These are phyloP conservation scores for Herpailurus yagouaroundi DNA, from an alignment of 2,113 vertebrate species.

Conservation along the genomic window DNA sequence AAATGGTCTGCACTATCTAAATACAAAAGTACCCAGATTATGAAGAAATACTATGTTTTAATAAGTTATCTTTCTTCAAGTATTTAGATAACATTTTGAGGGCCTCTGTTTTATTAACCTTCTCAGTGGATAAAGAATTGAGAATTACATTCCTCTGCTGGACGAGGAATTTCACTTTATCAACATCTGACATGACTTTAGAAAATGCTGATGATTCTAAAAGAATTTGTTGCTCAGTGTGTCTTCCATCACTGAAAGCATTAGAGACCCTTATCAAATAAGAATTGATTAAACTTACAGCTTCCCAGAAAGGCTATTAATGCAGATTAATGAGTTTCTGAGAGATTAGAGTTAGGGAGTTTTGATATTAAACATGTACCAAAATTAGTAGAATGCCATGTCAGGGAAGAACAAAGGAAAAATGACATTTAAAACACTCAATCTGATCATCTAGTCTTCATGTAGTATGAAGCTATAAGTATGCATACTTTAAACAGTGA, in stretches of 20 bases:
- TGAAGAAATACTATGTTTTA: conserved; percentile 53
- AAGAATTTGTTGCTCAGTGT: conserved; percentile 49
- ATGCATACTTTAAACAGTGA: neutral
- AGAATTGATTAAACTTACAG: conserved; percentile 73
- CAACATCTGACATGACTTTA: conserved; percentile 61
- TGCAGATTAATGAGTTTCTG: conserved; percentile 81
- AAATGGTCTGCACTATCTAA: conserved; percentile 40
- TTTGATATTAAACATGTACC: conserved; percentile 69
- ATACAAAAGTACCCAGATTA: conserved; percentile 41
- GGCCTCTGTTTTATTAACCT: conserved; percentile 68
- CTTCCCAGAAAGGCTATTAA: conserved; percentile 76
- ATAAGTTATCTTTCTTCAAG: conserved; percentile 54
- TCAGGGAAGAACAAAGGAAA: conserved; percentile 47
- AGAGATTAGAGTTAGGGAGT: conserved; percentile 62
- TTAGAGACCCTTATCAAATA: conserved; percentile 76
- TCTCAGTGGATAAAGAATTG: conserved; percentile 55
- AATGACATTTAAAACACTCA: conserved; percentile 42
- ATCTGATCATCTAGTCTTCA: neutral
- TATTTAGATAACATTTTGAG: conserved; percentile 69
- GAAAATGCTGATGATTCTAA: conserved; percentile 61
- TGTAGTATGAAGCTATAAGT: neutral
- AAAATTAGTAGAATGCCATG: conserved; percentile 50
- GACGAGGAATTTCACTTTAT: conserved; percentile 60
- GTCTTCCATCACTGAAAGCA: conserved; percentile 58
- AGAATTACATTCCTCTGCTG: conserved; percentile 44